Evolutionary conservation across 2,888 invertebrate genomes (phyloP).

Genomic region (Timema podura): DNA sequence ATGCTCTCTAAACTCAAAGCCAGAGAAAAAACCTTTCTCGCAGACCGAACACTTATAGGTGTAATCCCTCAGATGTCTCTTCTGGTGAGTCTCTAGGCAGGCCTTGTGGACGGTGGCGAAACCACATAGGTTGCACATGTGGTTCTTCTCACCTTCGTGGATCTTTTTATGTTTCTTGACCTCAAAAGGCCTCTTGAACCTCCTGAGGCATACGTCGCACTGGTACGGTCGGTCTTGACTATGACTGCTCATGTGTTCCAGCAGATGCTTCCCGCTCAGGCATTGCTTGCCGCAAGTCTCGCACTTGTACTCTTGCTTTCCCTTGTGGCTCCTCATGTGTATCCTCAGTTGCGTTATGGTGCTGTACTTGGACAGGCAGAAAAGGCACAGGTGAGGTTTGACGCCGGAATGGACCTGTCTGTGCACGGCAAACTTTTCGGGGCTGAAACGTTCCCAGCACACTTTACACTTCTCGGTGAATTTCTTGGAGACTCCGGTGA

Average conservation of each 20-base stretch:
- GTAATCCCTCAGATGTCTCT: constrained; percentile 26
- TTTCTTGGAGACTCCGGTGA: neutral
- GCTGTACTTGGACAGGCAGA: no score
- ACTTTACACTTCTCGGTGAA: constrained; percentile 2
- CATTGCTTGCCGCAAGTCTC: constrained; percentile 28
- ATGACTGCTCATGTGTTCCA: constrained; percentile 27
- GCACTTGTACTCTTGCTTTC: constrained; percentile 24
- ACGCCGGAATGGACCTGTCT: neutral
- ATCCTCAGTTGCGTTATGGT: no score
- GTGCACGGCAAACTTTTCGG: neutral
- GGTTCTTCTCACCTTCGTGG: constrained; percentile 32
- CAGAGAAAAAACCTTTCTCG: constrained; percentile 29
- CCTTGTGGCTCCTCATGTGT: constrained; percentile 26
- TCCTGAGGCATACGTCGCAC: constrained; percentile 29
- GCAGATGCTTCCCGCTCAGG: constrained; percentile 22
- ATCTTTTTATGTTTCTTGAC: constrained; percentile 34
- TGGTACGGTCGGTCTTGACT: constrained; percentile 24
- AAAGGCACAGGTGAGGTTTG: constrained; percentile 11
- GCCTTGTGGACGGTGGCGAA: constrained; percentile 31
- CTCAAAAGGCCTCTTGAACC: constrained; percentile 31
- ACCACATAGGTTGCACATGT: constrained; percentile 29
- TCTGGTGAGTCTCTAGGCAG: constrained; percentile 30
- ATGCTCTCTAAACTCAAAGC: constrained; percentile 28
- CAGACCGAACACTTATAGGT: constrained; percentile 25
- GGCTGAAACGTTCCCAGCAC: constrained; percentile 6